phyloP scores from a whole-genome alignment of 2,113 vertebrate species.

The Ardeotis arabs region DNA sequence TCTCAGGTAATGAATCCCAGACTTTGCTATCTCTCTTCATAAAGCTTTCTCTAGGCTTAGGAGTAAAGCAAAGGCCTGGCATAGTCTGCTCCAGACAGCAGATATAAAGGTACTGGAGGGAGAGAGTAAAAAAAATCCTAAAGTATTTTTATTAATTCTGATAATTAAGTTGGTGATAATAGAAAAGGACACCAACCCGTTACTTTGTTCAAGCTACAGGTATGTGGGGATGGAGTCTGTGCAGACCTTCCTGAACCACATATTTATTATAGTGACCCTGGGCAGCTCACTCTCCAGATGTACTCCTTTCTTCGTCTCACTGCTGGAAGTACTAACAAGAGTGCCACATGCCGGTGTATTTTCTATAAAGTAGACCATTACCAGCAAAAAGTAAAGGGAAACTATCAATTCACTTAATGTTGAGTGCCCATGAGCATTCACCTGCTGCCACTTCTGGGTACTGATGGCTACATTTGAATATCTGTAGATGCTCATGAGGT shows the following conservation, averaged over 20 bases:
- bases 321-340: conserved; percentile 31
- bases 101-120: not conserved
- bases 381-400: conserved; percentile 16
- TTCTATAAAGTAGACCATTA: conserved; percentile 30
- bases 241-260: not conserved
- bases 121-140: not conserved
- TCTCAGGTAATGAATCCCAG: not conserved
- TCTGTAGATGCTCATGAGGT: not conserved
- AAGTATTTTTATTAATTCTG: not conserved
- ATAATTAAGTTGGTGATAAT: not conserved
- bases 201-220: not conserved
- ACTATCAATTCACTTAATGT: not conserved
- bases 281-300: not conserved
- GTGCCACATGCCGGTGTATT: conserved; percentile 8
- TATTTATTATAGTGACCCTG: not conserved
- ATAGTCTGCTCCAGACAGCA: not conserved
- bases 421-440: not conserved
- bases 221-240: not conserved
- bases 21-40: not conserved
- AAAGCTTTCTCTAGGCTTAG: not conserved
- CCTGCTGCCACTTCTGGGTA: not conserved
- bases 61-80: not conserved
- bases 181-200: not conserved
- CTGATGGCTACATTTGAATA: not conserved
- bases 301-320: not conserved